A percentile compares a stretch with the other conserved stretches of the same genome.
phyloP scores from a whole-genome alignment of 2,113 vertebrate genomes.

The Tachuris rubrigastra region DNA sequence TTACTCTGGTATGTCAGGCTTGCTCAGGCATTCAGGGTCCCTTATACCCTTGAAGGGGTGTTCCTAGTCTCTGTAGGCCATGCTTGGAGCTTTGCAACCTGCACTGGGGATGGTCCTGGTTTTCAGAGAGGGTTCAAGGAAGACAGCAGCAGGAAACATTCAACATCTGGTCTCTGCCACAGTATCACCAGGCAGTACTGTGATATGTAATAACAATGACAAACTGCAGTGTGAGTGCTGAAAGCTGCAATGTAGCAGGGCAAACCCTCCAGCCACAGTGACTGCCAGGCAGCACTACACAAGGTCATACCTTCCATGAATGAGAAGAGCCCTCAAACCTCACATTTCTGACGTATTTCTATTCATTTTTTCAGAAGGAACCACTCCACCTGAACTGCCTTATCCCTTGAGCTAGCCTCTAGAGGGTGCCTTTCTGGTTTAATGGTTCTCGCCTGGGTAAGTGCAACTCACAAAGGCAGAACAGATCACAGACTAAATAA shows the following conservation, averaged over 20 bases:
- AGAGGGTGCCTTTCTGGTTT: background rate
- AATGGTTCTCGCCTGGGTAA: background rate
- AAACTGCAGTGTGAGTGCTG: background rate
- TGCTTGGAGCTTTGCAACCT: background rate
- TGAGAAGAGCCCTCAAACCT: background rate
- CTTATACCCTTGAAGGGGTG: background rate
- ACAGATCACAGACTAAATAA: background rate
- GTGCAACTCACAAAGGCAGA: background rate
- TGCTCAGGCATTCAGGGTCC: background rate
- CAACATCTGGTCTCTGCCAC: background rate
- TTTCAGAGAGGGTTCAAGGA: background rate
- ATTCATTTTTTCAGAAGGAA: background rate
- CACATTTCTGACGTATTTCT: background rate
- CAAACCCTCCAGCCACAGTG: background rate
- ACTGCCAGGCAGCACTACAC: background rate
- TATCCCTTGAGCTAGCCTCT: background rate
- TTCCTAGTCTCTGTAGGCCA: background rate
- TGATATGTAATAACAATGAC: background rate
- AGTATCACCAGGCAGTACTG: background rate
- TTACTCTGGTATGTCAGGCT: background rate
- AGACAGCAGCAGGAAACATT: background rate
- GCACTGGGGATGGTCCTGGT: background rate
- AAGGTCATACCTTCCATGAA: background rate
- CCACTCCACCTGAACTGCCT: background rate
- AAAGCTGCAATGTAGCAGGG: background rate